Percentiles rank a stretch among this genome's conserved stretches.
phyloP scores from a whole-genome alignment of 2,113 vertebrate genomes.

The Glaucidium brasilianum region DNA sequence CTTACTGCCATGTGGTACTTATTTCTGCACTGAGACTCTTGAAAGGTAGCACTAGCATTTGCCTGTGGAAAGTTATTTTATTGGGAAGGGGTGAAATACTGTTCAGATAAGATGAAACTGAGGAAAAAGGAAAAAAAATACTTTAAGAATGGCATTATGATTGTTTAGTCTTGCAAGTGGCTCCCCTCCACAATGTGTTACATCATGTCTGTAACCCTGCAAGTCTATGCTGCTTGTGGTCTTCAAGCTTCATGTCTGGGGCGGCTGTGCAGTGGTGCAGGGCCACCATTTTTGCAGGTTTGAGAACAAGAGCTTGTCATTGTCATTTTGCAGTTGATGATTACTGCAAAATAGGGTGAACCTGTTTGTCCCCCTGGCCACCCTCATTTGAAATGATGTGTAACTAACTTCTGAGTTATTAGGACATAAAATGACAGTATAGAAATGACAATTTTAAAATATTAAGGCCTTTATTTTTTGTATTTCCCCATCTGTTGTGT shows the following conservation, averaged over 20 bases:
- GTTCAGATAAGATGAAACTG: not conserved
- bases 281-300: not conserved
- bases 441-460: not conserved
- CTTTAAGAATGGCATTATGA: not conserved
- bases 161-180: not conserved
- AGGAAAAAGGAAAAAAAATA: not conserved
- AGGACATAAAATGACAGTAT: not conserved
- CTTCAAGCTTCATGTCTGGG: fast-evolving
- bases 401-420: not conserved
- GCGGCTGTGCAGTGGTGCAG: not conserved
- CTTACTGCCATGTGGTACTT: not conserved
- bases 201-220: fast-evolving
- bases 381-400: not conserved
- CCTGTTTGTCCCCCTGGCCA: not conserved
- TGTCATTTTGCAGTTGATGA: not conserved
- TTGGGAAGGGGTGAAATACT: not conserved
- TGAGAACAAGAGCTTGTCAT: not conserved
- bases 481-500: not conserved
- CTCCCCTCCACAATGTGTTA: not conserved
- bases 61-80: not conserved
- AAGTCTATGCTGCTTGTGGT: not conserved
- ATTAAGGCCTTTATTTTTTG: not conserved
- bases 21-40: not conserved
- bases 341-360: not conserved
- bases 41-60: not conserved